These are phyloP conservation scores for Montipora foliosa DNA, from an alignment of 64 coral and sea anemone genomes.

Conservation along the genomic window DNA sequence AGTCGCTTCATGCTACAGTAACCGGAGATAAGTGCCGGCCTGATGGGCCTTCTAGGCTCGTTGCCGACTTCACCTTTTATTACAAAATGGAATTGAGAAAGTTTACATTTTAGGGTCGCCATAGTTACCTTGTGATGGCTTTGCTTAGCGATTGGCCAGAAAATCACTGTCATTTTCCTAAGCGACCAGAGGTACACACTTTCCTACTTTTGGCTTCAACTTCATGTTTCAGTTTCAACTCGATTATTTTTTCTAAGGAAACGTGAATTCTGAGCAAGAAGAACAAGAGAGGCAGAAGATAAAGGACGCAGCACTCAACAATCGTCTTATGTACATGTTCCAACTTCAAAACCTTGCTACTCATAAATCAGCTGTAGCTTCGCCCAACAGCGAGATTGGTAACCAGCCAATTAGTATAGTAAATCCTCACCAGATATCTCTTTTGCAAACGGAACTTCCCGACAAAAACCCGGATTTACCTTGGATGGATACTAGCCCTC, in stretches of 20 bases:
- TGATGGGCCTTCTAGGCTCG: too few relatives aligned
- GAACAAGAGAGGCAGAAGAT: conserved; percentile 51
- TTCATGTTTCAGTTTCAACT: background rate
- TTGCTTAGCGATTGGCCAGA: too few relatives aligned
- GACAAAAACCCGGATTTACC: conserved; percentile 69
- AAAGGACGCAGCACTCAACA: conserved; percentile 46
- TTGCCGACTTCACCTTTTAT: too few relatives aligned
- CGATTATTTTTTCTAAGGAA: background rate
- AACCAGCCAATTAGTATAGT: conserved; percentile 62
- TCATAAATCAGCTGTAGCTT: background rate
- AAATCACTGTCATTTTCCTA: too few relatives aligned
- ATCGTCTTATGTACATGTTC: conserved; percentile 67
- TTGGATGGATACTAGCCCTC: background rate
- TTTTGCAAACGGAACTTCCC: conserved; percentile 50
- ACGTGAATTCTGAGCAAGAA: conserved; percentile 50
- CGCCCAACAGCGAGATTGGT: conserved; percentile 26
- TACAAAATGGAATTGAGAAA: too few relatives aligned
- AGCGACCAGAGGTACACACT: too few relatives aligned
- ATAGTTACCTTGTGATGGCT: too few relatives aligned
- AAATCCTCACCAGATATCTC: conserved; percentile 57
- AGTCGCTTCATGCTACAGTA: too few relatives aligned
- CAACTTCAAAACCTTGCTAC: conserved; percentile 33
- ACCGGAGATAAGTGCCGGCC: too few relatives aligned
- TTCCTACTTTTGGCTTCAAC: too few relatives aligned
- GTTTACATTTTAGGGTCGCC: too few relatives aligned